Conservation (phyloP, 2,113 vertebrate genomes). For the Callopanchax toddi region DNA sequence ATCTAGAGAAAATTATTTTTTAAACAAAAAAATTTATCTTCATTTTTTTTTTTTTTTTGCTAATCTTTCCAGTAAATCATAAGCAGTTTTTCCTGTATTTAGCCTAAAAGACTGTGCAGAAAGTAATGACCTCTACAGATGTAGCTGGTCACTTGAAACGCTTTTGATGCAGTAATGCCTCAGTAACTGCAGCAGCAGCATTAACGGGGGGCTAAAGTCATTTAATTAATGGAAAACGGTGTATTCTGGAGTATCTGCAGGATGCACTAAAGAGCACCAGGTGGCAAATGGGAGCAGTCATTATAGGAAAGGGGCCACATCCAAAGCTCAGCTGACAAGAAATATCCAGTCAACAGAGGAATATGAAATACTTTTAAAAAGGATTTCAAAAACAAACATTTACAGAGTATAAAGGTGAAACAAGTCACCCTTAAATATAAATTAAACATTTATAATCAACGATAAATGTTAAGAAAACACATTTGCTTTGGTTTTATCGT, state of each 20-base stretch:
- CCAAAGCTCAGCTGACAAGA: neutral
- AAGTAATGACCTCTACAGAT: constrained; percentile 2
- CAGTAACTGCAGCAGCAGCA: constrained; percentile 8
- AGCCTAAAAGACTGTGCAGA: neutral
- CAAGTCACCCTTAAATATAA: too few relatives aligned
- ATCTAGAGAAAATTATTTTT: neutral
- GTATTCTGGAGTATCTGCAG: constrained; percentile 1
- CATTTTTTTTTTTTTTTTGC: neutral
- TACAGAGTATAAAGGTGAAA: too few relatives aligned
- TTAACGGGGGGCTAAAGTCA: constrained; percentile 8
- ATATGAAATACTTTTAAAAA: neutral
- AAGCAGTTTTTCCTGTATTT: neutral
- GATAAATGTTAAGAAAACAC: too few relatives aligned
- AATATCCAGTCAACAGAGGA: neutral
- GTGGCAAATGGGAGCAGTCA: neutral
- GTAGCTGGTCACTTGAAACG: constrained; percentile 8
- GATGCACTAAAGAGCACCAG: neutral
- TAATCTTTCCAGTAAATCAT: neutral
- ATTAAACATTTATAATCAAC: too few relatives aligned
- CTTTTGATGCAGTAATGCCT: constrained; percentile 2
- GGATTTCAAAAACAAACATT: neutral
- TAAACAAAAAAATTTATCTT: neutral
- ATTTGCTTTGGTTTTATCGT: too few relatives aligned
- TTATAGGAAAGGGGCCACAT: neutral
- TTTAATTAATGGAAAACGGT: constrained; percentile 9